These are phyloP conservation scores for Alfaro cultratus DNA, from an alignment of 2,797 vertebrate species.

Conservation along the genomic window DNA sequence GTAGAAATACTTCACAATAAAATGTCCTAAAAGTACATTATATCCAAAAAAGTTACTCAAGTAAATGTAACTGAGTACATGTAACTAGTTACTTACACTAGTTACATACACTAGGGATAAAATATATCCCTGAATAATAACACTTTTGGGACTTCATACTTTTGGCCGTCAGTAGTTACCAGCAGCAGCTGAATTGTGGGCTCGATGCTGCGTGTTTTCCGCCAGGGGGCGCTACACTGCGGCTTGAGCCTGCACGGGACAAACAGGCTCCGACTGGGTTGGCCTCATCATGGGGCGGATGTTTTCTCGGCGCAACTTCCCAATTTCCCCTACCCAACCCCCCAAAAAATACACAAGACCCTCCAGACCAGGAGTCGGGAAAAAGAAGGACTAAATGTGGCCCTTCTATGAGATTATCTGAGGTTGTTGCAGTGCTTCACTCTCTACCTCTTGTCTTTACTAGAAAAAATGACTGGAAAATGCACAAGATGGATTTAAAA, in stretches of 20 bases:
- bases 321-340: constrained; percentile 45
- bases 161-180: not conserved
- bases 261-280: constrained; percentile 64
- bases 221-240: constrained; percentile 56
- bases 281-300: constrained; percentile 75
- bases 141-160: not conserved
- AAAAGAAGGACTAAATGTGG: constrained; percentile 3
- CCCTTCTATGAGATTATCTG: not conserved
- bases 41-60: too few species aligned
- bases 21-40: too few species aligned
- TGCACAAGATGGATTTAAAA: not conserved
- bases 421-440: not conserved
- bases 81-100: too few species aligned
- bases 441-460: not conserved
- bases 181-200: constrained; percentile 40
- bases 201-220: constrained; percentile 60
- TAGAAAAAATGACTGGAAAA: constrained; percentile 16
- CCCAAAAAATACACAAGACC: constrained; percentile 20
- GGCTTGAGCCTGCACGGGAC: constrained; percentile 47
- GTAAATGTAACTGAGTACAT: too few species aligned
- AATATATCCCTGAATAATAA: too few species aligned
- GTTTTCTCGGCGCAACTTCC: constrained; percentile 74
- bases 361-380: constrained; percentile 18
- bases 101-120: too few species aligned
- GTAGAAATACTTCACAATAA: too few species aligned